A percentile compares a stretch with the other conserved stretches of the same genome.
These are phyloP conservation scores for Albula glossodonta DNA, from an alignment of 2,113 vertebrate species.

Conservation along the genomic window DNA sequence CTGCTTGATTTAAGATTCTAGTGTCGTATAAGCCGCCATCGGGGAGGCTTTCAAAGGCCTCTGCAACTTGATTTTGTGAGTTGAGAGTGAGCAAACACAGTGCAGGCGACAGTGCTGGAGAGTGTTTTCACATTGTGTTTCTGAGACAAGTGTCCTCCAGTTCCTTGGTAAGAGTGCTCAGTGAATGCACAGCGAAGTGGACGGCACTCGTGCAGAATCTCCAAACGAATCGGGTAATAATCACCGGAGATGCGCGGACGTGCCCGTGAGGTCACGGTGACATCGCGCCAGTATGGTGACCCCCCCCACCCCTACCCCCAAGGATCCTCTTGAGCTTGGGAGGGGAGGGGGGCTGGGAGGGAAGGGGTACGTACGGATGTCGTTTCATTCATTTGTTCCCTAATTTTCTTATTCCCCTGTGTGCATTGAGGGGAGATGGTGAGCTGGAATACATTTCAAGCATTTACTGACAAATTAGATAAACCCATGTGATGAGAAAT, in stretches of 20 bases:
- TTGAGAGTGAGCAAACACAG: no score
- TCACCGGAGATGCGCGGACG: neutral
- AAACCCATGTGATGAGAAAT: conserved; percentile 67
- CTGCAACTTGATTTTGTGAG: neutral
- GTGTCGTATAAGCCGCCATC: neutral
- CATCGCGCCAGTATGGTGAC: no score
- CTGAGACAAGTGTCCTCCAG: neutral
- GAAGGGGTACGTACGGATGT: conserved; percentile 45
- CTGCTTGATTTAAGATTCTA: neutral
- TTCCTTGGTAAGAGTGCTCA: neutral
- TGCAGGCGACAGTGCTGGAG: no score
- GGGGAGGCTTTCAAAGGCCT: neutral
- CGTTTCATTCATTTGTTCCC: conserved; percentile 58
- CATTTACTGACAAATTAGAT: conserved; percentile 71
- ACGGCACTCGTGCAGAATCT: neutral
- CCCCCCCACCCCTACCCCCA: neutral
- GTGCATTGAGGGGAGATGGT: conserved; percentile 55
- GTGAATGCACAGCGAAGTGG: neutral
- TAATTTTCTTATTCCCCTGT: conserved; percentile 53
- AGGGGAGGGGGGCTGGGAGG: conserved; percentile 11
- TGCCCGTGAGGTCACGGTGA: conserved; percentile 18
- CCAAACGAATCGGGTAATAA: conserved; percentile 14
- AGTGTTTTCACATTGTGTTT: no score
- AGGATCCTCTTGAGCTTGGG: no score
- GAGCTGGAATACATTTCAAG: conserved; percentile 69